phyloP scores from a whole-genome alignment of 2,888 invertebrate genomes.

The Erebia aethiops region DNA sequence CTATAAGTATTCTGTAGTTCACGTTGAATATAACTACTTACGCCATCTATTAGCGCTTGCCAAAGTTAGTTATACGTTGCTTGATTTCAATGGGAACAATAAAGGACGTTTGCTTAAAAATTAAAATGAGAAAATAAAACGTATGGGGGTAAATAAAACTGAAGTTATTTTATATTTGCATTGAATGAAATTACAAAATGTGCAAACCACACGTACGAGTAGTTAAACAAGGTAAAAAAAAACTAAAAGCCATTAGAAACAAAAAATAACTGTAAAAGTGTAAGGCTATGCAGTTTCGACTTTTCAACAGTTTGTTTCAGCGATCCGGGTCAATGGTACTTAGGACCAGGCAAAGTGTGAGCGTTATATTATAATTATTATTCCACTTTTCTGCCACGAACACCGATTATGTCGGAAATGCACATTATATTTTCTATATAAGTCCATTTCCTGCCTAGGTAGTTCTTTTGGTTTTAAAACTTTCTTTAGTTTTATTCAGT shows the following conservation, averaged over 20 bases:
- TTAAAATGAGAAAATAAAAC: too few species aligned
- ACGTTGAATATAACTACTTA: neutral
- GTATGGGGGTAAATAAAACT: too few species aligned
- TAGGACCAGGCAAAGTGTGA: constrained; percentile 24
- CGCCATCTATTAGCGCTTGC: neutral
- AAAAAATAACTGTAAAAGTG: constrained; percentile 10
- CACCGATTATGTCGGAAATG: constrained; percentile 6
- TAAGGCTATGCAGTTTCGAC: constrained; percentile 21
- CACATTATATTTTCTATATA: neutral
- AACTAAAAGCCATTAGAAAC: constrained; percentile 24
- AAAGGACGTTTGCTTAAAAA: too few species aligned
- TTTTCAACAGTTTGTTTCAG: constrained; percentile 33
- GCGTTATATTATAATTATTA: constrained; percentile 32
- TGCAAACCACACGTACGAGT: neutral
- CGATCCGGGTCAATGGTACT: constrained; percentile 33
- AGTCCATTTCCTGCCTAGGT: neutral
- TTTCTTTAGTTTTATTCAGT: neutral
- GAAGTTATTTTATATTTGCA: too few species aligned
- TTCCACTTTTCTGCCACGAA: constrained; percentile 19
- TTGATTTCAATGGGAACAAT: too few species aligned
- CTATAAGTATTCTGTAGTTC: too few species aligned
- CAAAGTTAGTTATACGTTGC: too few species aligned
- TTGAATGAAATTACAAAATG: neutral
- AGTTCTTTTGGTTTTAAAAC: neutral
- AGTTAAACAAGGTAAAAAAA: constrained; percentile 2